Conservation (phyloP, 2,797 vertebrate species). For the Lagodon rhomboides region DNA sequence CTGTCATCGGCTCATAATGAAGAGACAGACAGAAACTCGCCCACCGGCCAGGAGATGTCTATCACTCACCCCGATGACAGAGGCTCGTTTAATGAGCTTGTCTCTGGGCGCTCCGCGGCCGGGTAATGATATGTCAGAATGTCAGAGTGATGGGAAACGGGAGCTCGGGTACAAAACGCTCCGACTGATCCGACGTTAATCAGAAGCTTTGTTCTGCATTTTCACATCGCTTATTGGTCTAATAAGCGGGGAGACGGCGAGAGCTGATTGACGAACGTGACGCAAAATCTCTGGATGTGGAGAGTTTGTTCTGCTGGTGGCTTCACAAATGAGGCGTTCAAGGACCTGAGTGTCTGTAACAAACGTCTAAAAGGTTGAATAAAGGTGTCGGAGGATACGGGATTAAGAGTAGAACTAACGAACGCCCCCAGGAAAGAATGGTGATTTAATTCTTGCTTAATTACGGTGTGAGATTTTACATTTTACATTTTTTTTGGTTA, state of each 20-base stretch:
- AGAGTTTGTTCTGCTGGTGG: not conserved
- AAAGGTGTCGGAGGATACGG: not conserved
- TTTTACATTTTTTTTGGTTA: not conserved
- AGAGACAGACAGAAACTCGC: slow-evolving; percentile 40
- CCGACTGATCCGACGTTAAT: slow-evolving; percentile 10
- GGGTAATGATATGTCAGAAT: slow-evolving; percentile 7
- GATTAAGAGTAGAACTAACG: not conserved
- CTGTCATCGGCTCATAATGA: slow-evolving; percentile 72
- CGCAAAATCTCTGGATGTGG: not conserved
- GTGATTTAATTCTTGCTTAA: not conserved
- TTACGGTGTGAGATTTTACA: not conserved
- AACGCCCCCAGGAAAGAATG: not conserved
- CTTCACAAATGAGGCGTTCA: slow-evolving; percentile 1
- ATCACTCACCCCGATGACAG: slow-evolving; percentile 59
- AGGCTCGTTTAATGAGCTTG: slow-evolving; percentile 51
- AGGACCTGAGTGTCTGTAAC: not conserved
- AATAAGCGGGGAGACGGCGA: not conserved
- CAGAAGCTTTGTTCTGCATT: not conserved
- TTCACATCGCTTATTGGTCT: not conserved
- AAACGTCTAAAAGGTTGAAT: not conserved
- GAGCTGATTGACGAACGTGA: not conserved
- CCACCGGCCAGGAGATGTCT: slow-evolving; percentile 41
- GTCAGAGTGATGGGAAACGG: slow-evolving; percentile 35
- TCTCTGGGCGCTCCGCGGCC: slow-evolving; percentile 7
- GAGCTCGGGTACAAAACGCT: slow-evolving; percentile 11